Evolutionary conservation across 2,113 vertebrate genomes (phyloP).

Genomic region (Bombycilla garrulus): DNA sequence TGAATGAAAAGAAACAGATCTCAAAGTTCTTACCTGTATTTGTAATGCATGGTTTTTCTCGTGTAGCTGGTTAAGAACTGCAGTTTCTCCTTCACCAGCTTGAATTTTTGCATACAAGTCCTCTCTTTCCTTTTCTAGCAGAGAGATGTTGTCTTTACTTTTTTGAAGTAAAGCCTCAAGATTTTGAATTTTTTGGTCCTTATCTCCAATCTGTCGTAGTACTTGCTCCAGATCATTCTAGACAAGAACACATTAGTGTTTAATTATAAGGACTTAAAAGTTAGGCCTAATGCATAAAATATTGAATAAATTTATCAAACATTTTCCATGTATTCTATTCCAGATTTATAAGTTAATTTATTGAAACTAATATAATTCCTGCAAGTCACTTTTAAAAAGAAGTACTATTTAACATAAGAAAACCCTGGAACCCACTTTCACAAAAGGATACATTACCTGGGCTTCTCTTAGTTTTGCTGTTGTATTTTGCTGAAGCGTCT

Average conservation of each 20-base stretch:
- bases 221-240: slow-evolving; percentile 99
- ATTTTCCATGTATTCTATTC: not conserved
- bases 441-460: slow-evolving; percentile 77
- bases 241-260: slow-evolving; percentile 43
- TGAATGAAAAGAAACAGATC: not conserved
- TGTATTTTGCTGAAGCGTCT: slow-evolving; percentile 90
- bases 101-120: slow-evolving; percentile 98
- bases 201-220: slow-evolving; percentile 95
- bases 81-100: slow-evolving; percentile 94
- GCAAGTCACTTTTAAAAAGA: not conserved
- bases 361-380: not conserved
- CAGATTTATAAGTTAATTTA: not conserved
- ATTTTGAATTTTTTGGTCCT: slow-evolving; percentile 99
- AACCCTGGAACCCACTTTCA: not conserved
- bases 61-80: slow-evolving; percentile 92
- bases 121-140: slow-evolving; percentile 93
- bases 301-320: not conserved
- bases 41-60: slow-evolving; percentile 94
- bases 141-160: slow-evolving; percentile 89
- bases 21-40: slow-evolving; percentile 79
- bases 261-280: slow-evolving; percentile 39
- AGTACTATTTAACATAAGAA: not conserved
- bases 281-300: slow-evolving; percentile 28
- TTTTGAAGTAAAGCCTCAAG: slow-evolving; percentile 97
- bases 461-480: slow-evolving; percentile 94